phyloP scores from a whole-genome alignment of 2,888 invertebrate species.

The Eubasilissa splendida region DNA sequence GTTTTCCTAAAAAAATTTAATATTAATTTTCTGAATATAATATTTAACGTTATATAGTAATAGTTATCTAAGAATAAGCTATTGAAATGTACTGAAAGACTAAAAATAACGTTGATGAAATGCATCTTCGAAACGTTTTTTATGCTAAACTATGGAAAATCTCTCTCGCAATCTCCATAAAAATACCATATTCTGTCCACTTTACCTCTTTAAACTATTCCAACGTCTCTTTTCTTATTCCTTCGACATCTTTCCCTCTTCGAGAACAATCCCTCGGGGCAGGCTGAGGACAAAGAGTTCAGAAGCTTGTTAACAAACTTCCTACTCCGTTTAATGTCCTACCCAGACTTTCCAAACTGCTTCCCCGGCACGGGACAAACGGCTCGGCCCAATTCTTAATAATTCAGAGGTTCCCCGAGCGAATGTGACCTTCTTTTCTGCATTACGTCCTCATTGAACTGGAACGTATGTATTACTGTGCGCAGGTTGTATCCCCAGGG shows the following conservation, averaged over 20 bases:
- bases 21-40: too few relatives aligned
- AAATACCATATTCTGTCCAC: slow-evolving; percentile 10
- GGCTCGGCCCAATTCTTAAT: too few relatives aligned
- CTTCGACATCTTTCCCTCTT: slow-evolving; percentile 2
- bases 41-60: too few relatives aligned
- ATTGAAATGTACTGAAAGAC: too few relatives aligned
- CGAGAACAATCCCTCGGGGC: slow-evolving; percentile 39
- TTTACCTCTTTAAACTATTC: slow-evolving; percentile 4
- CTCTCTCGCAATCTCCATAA: slow-evolving; percentile 9
- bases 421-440: neutral
- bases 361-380: neutral
- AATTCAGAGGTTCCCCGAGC: too few relatives aligned
- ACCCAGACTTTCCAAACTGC: slow-evolving; percentile 9
- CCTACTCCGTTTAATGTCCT: slow-evolving; percentile 47
- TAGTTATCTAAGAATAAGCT: too few relatives aligned
- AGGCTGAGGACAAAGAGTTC: slow-evolving; percentile 54
- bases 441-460: too few relatives aligned
- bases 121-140: neutral
- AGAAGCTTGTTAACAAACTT: slow-evolving; percentile 57
- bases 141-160: neutral
- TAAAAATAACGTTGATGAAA: too few relatives aligned
- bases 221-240: slow-evolving; percentile 5
- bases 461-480: neutral
- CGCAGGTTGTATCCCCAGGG: neutral
- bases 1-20: too few relatives aligned